Percentiles rank a stretch among this genome's conserved stretches.
phyloP scores from a whole-genome alignment of 2,888 invertebrate species.

The Sphaerophoria rueppellii region DNA sequence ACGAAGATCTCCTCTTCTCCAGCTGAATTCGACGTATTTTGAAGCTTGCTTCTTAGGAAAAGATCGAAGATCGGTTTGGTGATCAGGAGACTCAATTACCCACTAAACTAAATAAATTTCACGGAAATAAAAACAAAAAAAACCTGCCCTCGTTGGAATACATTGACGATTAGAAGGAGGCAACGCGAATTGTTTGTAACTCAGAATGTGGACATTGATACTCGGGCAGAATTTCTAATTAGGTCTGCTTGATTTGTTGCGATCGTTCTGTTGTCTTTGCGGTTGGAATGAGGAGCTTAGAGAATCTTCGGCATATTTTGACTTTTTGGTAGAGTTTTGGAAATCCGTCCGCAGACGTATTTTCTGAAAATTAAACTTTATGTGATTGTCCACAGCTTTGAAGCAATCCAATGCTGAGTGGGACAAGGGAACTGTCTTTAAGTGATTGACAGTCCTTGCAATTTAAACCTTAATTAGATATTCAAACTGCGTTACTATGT shows the following conservation, averaged over 20 bases:
- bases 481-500: no score
- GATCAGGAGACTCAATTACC: conserved; percentile 11
- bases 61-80: conserved; percentile 13
- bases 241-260: not conserved
- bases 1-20: not conserved
- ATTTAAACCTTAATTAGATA: no score
- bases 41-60: not conserved
- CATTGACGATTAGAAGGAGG: not conserved
- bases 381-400: no score
- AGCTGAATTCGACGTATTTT: no score
- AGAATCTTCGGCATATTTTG: not conserved
- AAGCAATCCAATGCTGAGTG: no score
- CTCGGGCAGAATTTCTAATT: conserved; percentile 12
- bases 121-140: conserved; percentile 24
- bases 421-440: no score
- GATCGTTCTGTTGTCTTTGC: not conserved
- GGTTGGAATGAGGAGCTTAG: not conserved
- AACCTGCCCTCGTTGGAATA: not conserved
- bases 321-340: no score
- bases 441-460: no score
- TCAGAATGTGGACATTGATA: conserved; percentile 5
- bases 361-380: no score
- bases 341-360: no score
- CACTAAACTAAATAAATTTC: conserved; percentile 34
- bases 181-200: not conserved